Evolutionary conservation across 2,113 vertebrate genomes (phyloP).

Genomic region (Pygoscelis antarcticus): DNA sequence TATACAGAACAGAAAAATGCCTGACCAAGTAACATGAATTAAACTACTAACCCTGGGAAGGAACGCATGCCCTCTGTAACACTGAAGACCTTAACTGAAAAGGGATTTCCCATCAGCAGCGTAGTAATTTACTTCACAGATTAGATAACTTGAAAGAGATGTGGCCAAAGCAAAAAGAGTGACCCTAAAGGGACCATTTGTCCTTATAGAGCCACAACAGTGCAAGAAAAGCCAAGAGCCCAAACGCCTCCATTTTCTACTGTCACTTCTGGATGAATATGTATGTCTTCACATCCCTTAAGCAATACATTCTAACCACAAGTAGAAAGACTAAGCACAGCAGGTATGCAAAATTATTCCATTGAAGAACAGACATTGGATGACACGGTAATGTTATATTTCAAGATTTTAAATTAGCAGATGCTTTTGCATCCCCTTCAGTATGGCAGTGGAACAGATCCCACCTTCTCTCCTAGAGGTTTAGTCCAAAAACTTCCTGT

Average conservation of each 20-base stretch:
- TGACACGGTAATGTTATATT: slow-evolving; percentile 42
- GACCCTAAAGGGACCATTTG: not conserved
- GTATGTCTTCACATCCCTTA: slow-evolving; percentile 8
- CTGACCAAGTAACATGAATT: slow-evolving; percentile 2
- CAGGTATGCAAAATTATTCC: slow-evolving; percentile 55
- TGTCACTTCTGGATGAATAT: not conserved
- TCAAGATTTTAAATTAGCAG: slow-evolving; percentile 49
- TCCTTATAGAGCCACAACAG: not conserved
- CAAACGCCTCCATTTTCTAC: not conserved
- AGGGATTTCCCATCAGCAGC: not conserved
- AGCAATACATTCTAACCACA: slow-evolving; percentile 24
- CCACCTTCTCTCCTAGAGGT: slow-evolving; percentile 29
- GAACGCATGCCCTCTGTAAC: slow-evolving; percentile 3
- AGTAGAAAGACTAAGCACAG: slow-evolving; percentile 45
- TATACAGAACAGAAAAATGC: slow-evolving; percentile 67
- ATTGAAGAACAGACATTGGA: slow-evolving; percentile 47
- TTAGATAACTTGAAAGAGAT: slow-evolving; percentile 25
- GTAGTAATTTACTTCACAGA: slow-evolving; percentile 17
- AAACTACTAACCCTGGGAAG: not conserved
- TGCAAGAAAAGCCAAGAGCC: slow-evolving; percentile 23
- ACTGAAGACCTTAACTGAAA: slow-evolving; percentile 1
- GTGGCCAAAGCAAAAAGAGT: slow-evolving; percentile 18
- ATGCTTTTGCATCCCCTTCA: slow-evolving; percentile 61
- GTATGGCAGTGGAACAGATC: slow-evolving; percentile 34
- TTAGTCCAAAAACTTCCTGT: slow-evolving; percentile 93